phyloP scores from a whole-genome alignment of 1,140 invertebrate species.

The Leptinotarsa defecta region DNA sequence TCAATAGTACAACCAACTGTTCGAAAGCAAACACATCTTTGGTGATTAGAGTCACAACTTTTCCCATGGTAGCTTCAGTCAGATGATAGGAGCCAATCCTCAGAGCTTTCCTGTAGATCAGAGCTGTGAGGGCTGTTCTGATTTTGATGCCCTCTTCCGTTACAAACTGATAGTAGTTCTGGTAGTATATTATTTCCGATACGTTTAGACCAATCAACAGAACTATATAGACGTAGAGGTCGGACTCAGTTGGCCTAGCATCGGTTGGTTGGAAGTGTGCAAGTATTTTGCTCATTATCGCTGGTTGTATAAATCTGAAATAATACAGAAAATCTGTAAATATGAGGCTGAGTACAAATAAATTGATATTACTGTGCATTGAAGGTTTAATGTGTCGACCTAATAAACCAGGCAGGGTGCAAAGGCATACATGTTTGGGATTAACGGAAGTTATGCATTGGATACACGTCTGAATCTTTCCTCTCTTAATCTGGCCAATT shows the following conservation, averaged over 20 bases:
- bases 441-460: no score
- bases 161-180: conserved; percentile 77
- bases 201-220: conserved; percentile 64
- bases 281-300: conserved; percentile 68
- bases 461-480: no score
- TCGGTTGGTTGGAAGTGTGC: conserved; percentile 65
- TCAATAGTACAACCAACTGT: conserved; percentile 69
- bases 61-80: conserved; percentile 79
- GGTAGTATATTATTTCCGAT: conserved; percentile 56
- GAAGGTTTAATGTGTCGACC: no score
- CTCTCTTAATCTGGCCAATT: no score
- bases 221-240: conserved; percentile 70
- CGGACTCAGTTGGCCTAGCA: conserved; percentile 54
- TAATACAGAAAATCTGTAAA: no score
- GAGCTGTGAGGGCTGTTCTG: conserved; percentile 75
- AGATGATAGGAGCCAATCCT: conserved; percentile 71
- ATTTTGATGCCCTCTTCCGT: conserved; percentile 80
- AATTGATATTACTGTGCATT: no score
- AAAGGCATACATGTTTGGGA: no score
- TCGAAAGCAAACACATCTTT: conserved; percentile 84
- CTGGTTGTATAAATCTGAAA: conserved; percentile 38
- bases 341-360: no score
- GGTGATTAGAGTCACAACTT: conserved; percentile 74
- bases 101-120: conserved; percentile 81
- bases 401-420: no score